phyloP scores from a whole-genome alignment of 1,140 invertebrate species.

The Thalassaphorura encarpata region DNA sequence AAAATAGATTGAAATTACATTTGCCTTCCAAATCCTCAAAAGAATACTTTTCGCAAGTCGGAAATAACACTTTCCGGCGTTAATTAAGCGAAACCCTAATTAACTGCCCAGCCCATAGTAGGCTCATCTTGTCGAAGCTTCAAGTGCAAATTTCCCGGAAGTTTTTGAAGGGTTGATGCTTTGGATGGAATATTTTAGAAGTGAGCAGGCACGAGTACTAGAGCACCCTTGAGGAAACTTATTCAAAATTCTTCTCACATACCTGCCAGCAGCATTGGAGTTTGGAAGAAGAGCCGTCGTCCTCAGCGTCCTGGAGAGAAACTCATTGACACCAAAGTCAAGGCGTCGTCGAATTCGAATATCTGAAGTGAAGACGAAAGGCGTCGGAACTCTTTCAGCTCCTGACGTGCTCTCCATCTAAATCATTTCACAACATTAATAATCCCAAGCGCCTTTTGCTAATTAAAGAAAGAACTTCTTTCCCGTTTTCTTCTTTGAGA shows the following conservation, averaged over 20 bases:
- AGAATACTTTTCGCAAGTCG: too few species aligned
- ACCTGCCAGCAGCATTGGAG: background rate
- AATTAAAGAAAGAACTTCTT: slow-evolving; percentile 4
- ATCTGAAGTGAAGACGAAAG: slow-evolving; percentile 24
- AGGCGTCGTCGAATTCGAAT: slow-evolving; percentile 1
- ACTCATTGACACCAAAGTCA: background rate
- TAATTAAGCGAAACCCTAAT: too few species aligned
- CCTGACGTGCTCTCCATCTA: slow-evolving; percentile 29
- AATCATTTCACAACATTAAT: slow-evolving; percentile 12
- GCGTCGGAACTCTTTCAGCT: slow-evolving; percentile 22
- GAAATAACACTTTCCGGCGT: too few species aligned
- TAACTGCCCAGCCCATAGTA: too few species aligned
- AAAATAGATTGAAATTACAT: too few species aligned
- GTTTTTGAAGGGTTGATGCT: background rate
- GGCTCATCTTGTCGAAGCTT: too few species aligned
- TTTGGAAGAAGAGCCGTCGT: background rate
- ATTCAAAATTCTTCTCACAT: background rate
- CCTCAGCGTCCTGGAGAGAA: background rate
- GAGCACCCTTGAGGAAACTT: too few species aligned
- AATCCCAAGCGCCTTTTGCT: background rate
- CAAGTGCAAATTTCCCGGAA: too few species aligned
- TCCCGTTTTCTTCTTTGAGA: too few species aligned
- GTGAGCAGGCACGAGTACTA: too few species aligned
- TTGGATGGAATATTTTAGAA: too few species aligned
- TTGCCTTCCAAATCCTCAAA: too few species aligned